Evolutionary conservation across 2,797 vertebrate genomes (phyloP).

Genomic region (Pseudochaenichthys georgianus): DNA sequence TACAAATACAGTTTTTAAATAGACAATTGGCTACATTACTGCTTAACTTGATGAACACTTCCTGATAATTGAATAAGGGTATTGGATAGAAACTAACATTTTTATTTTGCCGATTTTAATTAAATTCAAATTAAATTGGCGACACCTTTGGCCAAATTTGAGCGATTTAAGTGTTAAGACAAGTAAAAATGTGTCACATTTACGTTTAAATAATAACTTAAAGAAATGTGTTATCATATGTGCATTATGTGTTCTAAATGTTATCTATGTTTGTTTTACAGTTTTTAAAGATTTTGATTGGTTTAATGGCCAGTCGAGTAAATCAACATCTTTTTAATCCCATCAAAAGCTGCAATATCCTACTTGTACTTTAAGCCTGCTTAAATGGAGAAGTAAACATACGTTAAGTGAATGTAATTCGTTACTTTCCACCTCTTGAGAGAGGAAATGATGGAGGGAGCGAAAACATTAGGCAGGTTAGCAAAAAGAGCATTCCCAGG

Average conservation of each 20-base stretch:
- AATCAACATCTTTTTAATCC: background rate
- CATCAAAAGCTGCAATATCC: background rate
- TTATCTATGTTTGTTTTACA: background rate
- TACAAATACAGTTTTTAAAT: too few species aligned
- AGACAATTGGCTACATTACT: too few species aligned
- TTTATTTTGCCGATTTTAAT: too few species aligned
- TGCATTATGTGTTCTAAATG: background rate
- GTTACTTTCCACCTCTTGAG: conserved; percentile 51
- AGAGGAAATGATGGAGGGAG: conserved; percentile 57
- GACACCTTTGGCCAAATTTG: too few species aligned
- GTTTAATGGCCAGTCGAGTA: background rate
- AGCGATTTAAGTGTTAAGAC: too few species aligned
- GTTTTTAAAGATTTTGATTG: background rate
- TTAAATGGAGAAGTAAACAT: conserved; percentile 37
- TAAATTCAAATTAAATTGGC: too few species aligned
- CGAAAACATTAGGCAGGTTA: conserved; percentile 69
- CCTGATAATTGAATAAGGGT: too few species aligned
- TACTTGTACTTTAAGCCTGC: background rate
- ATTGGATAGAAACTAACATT: too few species aligned
- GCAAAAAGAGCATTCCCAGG: conserved; percentile 75
- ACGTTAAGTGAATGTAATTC: conserved; percentile 52
- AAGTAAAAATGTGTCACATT: too few species aligned
- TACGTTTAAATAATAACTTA: too few species aligned
- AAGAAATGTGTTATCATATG: too few species aligned
- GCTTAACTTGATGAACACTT: too few species aligned